A percentile compares a stretch with the other conserved stretches of the same genome.
phyloP scores from a whole-genome alignment of 2,888 invertebrate species.

The Philereme transversata region DNA sequence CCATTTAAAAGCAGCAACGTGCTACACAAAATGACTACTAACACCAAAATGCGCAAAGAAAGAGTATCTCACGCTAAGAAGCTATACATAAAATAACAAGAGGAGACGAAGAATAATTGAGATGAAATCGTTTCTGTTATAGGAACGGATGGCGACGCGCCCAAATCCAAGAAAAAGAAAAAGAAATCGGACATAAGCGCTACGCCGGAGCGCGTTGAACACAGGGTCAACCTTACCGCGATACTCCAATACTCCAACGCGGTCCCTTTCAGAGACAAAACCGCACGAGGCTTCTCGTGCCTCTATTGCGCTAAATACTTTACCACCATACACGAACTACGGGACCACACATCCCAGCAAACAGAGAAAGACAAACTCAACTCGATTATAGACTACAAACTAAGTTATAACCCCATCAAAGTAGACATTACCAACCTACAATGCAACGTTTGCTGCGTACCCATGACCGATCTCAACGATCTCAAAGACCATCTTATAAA shows the following conservation, averaged over 20 bases:
- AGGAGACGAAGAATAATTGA: constrained; percentile 69
- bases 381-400: constrained; percentile 75
- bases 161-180: constrained; percentile 72
- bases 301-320: constrained; percentile 74
- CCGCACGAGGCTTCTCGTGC: constrained; percentile 73
- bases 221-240: constrained; percentile 75
- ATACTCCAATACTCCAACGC: constrained; percentile 79
- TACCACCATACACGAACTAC: constrained; percentile 62
- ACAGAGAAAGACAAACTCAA: constrained; percentile 74
- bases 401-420: constrained; percentile 78
- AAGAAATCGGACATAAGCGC: constrained; percentile 72
- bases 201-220: constrained; percentile 76
- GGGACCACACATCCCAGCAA: constrained; percentile 67
- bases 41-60: constrained; percentile 14
- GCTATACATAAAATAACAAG: constrained; percentile 51
- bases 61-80: constrained; percentile 33
- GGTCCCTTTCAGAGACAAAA: constrained; percentile 77
- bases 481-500: constrained; percentile 67
- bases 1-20: too few species aligned
- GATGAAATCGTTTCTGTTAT: constrained; percentile 78
- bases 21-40: constrained; percentile 4
- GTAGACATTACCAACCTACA: constrained; percentile 70
- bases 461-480: constrained; percentile 67
- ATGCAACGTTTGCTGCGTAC: constrained; percentile 64
- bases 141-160: constrained; percentile 70